phyloP scores from a whole-genome alignment of 1,140 invertebrate genomes.

The Bombus difficillimus region DNA sequence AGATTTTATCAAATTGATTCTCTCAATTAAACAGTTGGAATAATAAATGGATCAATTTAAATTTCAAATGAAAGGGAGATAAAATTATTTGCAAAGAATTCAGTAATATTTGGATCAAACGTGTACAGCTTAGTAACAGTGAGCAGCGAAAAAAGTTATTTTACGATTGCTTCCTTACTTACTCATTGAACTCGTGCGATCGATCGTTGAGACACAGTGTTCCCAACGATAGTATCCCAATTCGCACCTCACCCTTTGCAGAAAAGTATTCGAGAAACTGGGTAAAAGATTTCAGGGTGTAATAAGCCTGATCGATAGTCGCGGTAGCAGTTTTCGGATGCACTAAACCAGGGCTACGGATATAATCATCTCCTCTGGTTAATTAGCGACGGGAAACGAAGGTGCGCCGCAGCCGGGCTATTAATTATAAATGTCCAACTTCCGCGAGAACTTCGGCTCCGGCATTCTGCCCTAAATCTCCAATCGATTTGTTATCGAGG shows the following conservation, averaged over 20 bases:
- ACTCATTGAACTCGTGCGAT: background rate
- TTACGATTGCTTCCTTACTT: no score
- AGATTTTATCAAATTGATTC: no score
- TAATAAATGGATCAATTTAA: background rate
- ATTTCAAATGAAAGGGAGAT: background rate
- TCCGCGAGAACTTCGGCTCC: background rate
- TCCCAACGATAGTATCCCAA: background rate
- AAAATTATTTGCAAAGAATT: no score
- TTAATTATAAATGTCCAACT: slow-evolving; percentile 52
- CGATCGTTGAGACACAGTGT: background rate
- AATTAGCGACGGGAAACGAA: slow-evolving; percentile 44
- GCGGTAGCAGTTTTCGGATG: background rate
- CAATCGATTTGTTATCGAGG: slow-evolving; percentile 45
- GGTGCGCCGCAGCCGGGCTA: slow-evolving; percentile 9
- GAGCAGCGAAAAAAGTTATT: no score
- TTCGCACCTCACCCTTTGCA: background rate
- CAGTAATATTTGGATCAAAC: no score
- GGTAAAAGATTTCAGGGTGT: background rate
- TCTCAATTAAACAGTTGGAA: no score
- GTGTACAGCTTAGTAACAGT: no score
- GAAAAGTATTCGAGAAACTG: background rate
- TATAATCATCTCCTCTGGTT: slow-evolving; percentile 34
- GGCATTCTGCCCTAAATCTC: slow-evolving; percentile 19
- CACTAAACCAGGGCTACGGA: slow-evolving; percentile 24
- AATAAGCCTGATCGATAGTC: slow-evolving; percentile 34